Evolutionary conservation across 2,113 vertebrate species (phyloP).

Genomic region (Sturnus vulgaris): DNA sequence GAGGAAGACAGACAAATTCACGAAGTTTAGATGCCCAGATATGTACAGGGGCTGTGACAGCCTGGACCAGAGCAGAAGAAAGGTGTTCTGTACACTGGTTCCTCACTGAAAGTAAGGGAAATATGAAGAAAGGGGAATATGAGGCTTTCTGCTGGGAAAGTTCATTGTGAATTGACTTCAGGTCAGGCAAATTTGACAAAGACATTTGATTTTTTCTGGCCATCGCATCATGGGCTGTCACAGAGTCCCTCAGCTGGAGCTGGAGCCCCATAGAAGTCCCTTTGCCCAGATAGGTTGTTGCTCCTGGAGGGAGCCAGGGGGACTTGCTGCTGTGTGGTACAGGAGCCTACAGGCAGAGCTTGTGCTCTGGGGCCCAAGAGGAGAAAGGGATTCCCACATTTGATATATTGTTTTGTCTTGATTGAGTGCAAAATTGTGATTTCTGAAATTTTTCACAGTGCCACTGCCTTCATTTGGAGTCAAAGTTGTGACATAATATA

Average conservation of each 20-base stretch:
- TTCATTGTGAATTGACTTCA: not conserved
- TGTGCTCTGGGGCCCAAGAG: not conserved
- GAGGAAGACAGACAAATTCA: not conserved
- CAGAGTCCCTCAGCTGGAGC: not conserved
- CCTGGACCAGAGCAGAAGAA: not conserved
- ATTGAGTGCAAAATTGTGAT: not conserved
- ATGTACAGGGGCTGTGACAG: not conserved
- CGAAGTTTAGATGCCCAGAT: not conserved
- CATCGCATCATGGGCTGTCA: fast-evolving
- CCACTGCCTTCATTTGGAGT: not conserved
- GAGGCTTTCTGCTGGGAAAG: not conserved
- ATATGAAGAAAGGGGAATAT: not conserved
- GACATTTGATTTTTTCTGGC: not conserved
- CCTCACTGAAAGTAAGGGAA: not conserved
- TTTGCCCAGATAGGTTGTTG: not conserved
- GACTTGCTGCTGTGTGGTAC: not conserved
- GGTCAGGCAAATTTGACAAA: not conserved
- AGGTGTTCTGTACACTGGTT: not conserved
- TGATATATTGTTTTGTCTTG: not conserved
- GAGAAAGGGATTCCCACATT: not conserved
- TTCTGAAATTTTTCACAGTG: not conserved
- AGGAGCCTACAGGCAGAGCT: not conserved
- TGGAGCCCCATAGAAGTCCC: not conserved
- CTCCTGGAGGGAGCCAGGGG: not conserved
- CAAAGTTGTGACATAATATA: not conserved